phyloP scores from a whole-genome alignment of 1,140 invertebrate species.

The Sycophaga agraensis region DNA sequence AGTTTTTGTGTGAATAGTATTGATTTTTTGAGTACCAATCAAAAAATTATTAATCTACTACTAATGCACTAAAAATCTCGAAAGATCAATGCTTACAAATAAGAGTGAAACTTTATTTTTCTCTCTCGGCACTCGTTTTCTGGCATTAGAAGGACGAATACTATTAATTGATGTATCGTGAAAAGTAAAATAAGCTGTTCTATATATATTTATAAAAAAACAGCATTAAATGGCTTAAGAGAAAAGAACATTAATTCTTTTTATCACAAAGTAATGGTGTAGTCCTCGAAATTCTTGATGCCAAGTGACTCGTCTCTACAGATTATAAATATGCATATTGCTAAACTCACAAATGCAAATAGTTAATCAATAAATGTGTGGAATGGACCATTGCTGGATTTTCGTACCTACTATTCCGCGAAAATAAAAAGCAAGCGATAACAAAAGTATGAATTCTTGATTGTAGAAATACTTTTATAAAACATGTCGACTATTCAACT shows the following conservation, averaged over 20 bases:
- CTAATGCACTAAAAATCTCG: neutral
- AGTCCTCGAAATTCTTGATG: neutral
- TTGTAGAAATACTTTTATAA: slow-evolving; percentile 5
- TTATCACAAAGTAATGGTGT: neutral
- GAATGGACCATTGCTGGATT: neutral
- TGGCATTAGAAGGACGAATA: neutral
- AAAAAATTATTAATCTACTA: neutral
- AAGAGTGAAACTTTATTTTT: neutral
- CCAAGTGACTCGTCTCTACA: neutral
- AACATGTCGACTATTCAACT: neutral
- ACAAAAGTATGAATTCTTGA: slow-evolving; percentile 1
- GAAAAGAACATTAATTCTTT: neutral
- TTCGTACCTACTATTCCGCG: neutral
- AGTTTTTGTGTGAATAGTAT: neutral
- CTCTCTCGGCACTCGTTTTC: neutral
- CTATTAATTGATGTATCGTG: neutral
- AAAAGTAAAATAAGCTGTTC: neutral
- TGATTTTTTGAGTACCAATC: neutral
- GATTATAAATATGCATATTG: neutral
- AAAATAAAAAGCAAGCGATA: neutral
- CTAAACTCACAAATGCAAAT: neutral
- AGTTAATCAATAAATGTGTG: neutral
- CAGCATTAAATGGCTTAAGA: neutral
- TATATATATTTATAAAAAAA: slow-evolving; percentile 15
- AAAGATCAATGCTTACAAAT: neutral